Percentiles rank a stretch among this genome's conserved stretches.
These are phyloP conservation scores for Cremastobaeus sp. DNA, from an alignment of 2,888 invertebrate genomes.

Conservation along the genomic window DNA sequence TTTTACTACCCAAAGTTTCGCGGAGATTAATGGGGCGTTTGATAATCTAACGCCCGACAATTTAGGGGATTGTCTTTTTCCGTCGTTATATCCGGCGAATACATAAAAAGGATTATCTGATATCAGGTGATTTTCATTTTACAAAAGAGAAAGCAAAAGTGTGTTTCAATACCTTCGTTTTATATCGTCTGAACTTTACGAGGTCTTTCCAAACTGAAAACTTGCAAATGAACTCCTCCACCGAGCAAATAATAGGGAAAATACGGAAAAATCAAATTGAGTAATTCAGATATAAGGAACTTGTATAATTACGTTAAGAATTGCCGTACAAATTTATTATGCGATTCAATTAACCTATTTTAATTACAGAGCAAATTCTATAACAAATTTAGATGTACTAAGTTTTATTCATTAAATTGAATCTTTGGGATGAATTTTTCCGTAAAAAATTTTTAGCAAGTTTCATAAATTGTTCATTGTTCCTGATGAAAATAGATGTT, in stretches of 20 bases:
- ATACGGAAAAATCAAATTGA: slow-evolving; percentile 38
- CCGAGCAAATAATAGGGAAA: slow-evolving; percentile 16
- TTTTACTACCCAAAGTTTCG: slow-evolving; percentile 15
- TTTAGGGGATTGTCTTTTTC: slow-evolving; percentile 15
- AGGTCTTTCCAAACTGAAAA: slow-evolving; percentile 27
- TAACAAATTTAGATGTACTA: no score
- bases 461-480: no score
- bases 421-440: no score
- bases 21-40: slow-evolving; percentile 24
- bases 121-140: slow-evolving; percentile 13
- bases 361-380: slow-evolving; percentile 11
- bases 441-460: no score
- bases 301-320: slow-evolving; percentile 29
- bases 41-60: slow-evolving; percentile 24
- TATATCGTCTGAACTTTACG: slow-evolving; percentile 33
- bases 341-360: slow-evolving; percentile 6
- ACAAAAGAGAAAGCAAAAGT: slow-evolving; percentile 6
- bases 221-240: slow-evolving; percentile 20
- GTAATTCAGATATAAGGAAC: slow-evolving; percentile 33
- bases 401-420: no score
- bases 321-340: slow-evolving; percentile 23
- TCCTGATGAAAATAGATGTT: no score
- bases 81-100: neutral
- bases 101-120: slow-evolving; percentile 16
- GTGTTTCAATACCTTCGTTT: slow-evolving; percentile 14